These are phyloP conservation scores for Druon quercuslanigerum DNA, from an alignment of 1,140 invertebrate species.

Conservation along the genomic window DNA sequence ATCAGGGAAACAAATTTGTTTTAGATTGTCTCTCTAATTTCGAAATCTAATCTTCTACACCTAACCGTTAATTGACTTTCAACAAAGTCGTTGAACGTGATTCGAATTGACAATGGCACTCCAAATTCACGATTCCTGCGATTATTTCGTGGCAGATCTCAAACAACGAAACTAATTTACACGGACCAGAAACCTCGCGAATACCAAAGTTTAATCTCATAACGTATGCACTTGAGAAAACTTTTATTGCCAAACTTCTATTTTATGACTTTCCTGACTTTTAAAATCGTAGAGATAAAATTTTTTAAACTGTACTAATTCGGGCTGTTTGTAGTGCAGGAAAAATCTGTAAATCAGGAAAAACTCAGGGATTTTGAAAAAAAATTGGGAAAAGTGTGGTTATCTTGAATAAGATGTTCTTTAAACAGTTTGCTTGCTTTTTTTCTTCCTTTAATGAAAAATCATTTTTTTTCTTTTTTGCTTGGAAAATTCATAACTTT, in stretches of 20 bases:
- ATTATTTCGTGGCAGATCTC: slow-evolving; percentile 20
- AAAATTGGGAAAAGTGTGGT: too few relatives aligned
- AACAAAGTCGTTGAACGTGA: slow-evolving; percentile 10
- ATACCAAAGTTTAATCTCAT: neutral
- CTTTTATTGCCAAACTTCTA: neutral
- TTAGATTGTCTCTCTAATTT: slow-evolving; percentile 6
- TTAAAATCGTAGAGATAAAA: too few relatives aligned
- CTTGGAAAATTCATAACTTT: too few relatives aligned
- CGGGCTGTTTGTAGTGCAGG: too few relatives aligned
- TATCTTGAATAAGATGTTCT: too few relatives aligned
- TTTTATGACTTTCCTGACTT: neutral
- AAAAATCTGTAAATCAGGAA: too few relatives aligned
- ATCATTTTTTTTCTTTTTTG: too few relatives aligned
- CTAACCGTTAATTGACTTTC: slow-evolving; percentile 11
- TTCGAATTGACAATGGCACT: slow-evolving; percentile 13
- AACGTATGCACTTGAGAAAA: neutral
- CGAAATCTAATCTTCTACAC: neutral
- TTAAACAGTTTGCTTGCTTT: too few relatives aligned
- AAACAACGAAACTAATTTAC: slow-evolving; percentile 12
- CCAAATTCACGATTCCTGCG: neutral
- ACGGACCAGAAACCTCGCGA: neutral
- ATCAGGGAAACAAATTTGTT: neutral
- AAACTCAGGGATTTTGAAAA: too few relatives aligned
- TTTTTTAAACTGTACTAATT: too few relatives aligned
- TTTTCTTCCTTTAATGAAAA: too few relatives aligned